phyloP scores from a whole-genome alignment of 2,888 invertebrate genomes.

The Balanococcus diminutus region DNA sequence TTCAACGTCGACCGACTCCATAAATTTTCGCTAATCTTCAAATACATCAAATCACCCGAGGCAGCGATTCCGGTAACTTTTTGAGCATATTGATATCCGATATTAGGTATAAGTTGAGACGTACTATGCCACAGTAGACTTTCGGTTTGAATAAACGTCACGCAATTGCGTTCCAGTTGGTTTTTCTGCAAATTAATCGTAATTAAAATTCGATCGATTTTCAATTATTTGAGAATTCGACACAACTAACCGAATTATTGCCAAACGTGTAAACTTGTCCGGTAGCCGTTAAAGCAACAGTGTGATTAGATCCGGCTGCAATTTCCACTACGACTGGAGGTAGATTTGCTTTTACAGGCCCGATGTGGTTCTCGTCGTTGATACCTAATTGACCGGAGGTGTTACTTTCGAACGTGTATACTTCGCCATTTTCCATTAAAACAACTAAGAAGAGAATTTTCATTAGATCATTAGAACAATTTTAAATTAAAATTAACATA shows the following conservation, averaged over 20 bases:
- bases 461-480: too few species aligned
- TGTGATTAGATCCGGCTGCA: constrained; percentile 96
- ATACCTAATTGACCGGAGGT: constrained; percentile 93
- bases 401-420: constrained; percentile 94
- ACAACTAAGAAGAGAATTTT: constrained; percentile 63
- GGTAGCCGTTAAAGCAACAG: constrained; percentile 82
- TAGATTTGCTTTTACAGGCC: constrained; percentile 77
- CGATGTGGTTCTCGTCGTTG: constrained; percentile 82
- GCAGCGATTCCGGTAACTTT: constrained; percentile 93
- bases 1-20: constrained; percentile 88
- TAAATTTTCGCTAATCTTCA: constrained; percentile 89
- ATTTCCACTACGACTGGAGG: constrained; percentile 74
- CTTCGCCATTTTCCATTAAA: constrained; percentile 80
- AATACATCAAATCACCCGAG: constrained; percentile 94
- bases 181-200: constrained; percentile 64
- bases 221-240: not conserved
- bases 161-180: constrained; percentile 61
- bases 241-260: constrained; percentile 73
- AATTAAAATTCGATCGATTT: not conserved
- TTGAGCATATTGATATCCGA: constrained; percentile 84
- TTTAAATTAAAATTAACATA: too few species aligned
- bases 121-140: constrained; percentile 73
- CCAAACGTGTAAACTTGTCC: constrained; percentile 95
- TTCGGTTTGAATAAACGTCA: constrained; percentile 59
- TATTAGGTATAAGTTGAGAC: constrained; percentile 77